Conservation (phyloP, 1,140 invertebrate genomes). For the Gerris buenoi region DNA sequence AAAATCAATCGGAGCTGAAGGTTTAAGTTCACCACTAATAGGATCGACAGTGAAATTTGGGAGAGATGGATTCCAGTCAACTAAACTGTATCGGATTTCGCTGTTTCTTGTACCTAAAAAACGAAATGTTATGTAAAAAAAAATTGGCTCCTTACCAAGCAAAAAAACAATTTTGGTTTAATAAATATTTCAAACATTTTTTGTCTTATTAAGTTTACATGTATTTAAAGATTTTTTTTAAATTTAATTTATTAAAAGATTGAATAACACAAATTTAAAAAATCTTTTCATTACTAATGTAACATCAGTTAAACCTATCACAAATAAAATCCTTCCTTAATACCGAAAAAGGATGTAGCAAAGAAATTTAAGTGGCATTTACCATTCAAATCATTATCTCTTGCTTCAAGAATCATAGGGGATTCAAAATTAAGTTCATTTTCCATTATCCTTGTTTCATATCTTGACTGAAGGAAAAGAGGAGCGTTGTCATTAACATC, state of each 20-base stretch:
- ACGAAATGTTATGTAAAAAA: too few relatives aligned
- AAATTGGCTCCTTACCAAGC: too few relatives aligned
- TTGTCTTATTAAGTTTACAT: too few relatives aligned
- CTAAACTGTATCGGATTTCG: slow-evolving; percentile 63
- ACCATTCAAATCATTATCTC: slow-evolving; percentile 75
- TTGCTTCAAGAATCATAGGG: slow-evolving; percentile 59
- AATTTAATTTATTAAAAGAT: too few relatives aligned
- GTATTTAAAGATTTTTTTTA: too few relatives aligned
- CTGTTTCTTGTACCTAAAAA: slow-evolving; percentile 63
- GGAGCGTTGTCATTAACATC: slow-evolving; percentile 82
- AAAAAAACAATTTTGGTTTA: too few relatives aligned
- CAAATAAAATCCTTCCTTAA: too few relatives aligned
- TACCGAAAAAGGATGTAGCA: too few relatives aligned
- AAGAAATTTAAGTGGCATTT: slow-evolving; percentile 10
- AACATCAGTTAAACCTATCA: too few relatives aligned
- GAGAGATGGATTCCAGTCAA: slow-evolving; percentile 49
- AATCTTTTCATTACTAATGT: too few relatives aligned
- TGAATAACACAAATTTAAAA: too few relatives aligned
- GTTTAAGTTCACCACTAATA: slow-evolving; percentile 50
- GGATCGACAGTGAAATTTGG: slow-evolving; percentile 70
- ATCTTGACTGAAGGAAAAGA: slow-evolving; percentile 61
- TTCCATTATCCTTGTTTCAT: slow-evolving; percentile 68
- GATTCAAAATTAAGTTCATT: slow-evolving; percentile 63
- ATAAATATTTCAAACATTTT: too few relatives aligned
- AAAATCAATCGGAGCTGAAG: slow-evolving; percentile 57